Percentiles rank a stretch among this genome's conserved stretches.
These are phyloP conservation scores for Saguinus imperator DNA, from an alignment of 2,113 vertebrate genomes.

Conservation along the genomic window DNA sequence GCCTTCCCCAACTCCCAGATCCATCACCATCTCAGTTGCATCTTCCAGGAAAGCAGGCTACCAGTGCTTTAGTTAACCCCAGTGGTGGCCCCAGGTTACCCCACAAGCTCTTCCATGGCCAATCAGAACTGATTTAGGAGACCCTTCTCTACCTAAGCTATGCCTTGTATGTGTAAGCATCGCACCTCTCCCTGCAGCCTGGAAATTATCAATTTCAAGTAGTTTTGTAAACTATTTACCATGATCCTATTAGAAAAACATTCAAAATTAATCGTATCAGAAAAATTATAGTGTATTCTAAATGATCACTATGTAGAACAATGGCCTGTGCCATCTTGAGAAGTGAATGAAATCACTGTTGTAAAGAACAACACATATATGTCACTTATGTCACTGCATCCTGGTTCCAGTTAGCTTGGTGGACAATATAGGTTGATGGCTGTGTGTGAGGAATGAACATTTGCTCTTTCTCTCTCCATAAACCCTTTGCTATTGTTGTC, in stretches of 20 bases:
- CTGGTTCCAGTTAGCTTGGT: neutral
- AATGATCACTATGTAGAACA: neutral
- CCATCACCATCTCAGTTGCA: fast-evolving
- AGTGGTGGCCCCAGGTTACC: neutral
- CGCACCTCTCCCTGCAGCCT: neutral
- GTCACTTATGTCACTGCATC: neutral
- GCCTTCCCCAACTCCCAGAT: neutral
- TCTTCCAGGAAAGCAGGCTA: neutral
- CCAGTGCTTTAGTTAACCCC: neutral
- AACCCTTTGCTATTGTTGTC: neutral
- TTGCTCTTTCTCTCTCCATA: neutral
- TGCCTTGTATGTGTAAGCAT: too few relatives aligned
- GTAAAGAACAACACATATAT: neutral
- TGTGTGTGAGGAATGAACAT: fast-evolving
- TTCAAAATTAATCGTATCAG: neutral
- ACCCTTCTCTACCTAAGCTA: fast-evolving
- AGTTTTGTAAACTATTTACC: neutral
- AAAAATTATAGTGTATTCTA: neutral
- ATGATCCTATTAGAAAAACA: neutral
- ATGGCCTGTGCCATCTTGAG: neutral
- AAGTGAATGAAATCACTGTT: neutral
- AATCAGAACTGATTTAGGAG: fast-evolving
- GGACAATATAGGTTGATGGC: fast-evolving
- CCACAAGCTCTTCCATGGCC: neutral
- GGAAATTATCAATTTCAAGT: neutral